phyloP scores from a whole-genome alignment of 2,797 vertebrate genomes.

The Gila robusta region DNA sequence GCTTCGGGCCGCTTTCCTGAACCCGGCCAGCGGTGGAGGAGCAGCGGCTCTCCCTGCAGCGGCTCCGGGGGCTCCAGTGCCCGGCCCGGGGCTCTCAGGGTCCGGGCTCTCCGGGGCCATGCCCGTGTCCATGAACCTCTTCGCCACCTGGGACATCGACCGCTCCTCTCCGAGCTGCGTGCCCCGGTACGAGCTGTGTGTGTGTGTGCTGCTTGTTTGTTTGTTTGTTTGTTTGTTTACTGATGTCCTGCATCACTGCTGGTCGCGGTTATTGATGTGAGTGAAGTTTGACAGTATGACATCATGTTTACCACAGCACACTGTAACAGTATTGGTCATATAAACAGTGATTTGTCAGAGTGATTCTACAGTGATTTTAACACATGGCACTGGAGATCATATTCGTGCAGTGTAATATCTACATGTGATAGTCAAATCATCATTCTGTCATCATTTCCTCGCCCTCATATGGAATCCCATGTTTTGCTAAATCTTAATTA shows the following conservation, averaged over 20 bases:
- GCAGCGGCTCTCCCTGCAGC: conserved; percentile 71
- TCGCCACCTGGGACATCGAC: conserved; percentile 84
- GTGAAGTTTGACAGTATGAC: background rate
- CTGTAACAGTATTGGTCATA: background rate
- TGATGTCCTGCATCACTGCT: background rate
- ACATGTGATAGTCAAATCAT: background rate
- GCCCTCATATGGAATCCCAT: too few species aligned
- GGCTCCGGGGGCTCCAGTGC: conserved; percentile 57
- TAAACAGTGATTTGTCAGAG: background rate
- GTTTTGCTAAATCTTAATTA: background rate
- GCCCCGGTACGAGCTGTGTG: conserved; percentile 71
- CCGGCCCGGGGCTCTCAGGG: conserved; percentile 69
- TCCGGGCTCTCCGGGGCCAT: conserved; percentile 70
- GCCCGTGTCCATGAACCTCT: conserved; percentile 84
- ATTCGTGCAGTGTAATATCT: background rate
- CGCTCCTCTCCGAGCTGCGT: conserved; percentile 84
- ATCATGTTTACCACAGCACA: background rate
- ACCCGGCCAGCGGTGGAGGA: conserved; percentile 77
- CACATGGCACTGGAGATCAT: background rate
- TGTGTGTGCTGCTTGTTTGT: conserved; percentile 7
- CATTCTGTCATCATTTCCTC: background rate
- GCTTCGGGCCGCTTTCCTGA: conserved; percentile 83
- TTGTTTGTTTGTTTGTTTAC: background rate
- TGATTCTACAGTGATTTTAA: background rate
- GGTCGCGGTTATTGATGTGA: background rate